Evolutionary conservation across 2,888 invertebrate genomes (phyloP).

Genomic region (Hofmannophila pseudospretella): DNA sequence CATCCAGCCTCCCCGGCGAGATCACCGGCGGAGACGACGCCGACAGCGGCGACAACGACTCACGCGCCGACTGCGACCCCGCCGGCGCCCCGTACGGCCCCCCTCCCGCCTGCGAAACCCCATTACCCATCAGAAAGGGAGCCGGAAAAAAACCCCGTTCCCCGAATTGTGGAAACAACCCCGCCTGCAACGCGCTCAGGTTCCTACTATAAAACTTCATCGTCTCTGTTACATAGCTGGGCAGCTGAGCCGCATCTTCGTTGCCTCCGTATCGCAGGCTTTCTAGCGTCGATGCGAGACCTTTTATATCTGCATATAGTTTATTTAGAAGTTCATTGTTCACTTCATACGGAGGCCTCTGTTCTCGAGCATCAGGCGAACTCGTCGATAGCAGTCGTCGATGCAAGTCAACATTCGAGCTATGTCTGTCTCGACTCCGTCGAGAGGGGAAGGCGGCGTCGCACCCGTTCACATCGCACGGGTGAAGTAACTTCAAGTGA

Average conservation of each 20-base stretch:
- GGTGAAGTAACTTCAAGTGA: slow-evolving; percentile 92
- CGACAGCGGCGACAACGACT: slow-evolving; percentile 68
- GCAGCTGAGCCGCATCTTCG: slow-evolving; percentile 61
- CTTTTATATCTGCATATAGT: slow-evolving; percentile 86
- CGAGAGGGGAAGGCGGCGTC: slow-evolving; percentile 95
- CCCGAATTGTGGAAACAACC: slow-evolving; percentile 60
- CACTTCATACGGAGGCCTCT: slow-evolving; percentile 78
- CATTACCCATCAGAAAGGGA: slow-evolving; percentile 65
- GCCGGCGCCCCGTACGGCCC: slow-evolving; percentile 62
- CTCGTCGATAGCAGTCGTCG: slow-evolving; percentile 70
- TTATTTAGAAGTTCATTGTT: slow-evolving; percentile 90
- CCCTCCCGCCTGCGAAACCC: slow-evolving; percentile 47
- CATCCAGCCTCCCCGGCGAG: slow-evolving; percentile 65
- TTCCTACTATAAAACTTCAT: slow-evolving; percentile 74
- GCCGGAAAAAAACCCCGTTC: slow-evolving; percentile 64
- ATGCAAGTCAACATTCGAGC: slow-evolving; percentile 75
- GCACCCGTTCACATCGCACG: slow-evolving; percentile 93
- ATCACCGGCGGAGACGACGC: slow-evolving; percentile 71
- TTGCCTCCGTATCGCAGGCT: slow-evolving; percentile 78
- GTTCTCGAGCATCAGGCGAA: slow-evolving; percentile 71
- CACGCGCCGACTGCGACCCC: slow-evolving; percentile 58
- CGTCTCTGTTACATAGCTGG: slow-evolving; percentile 68
- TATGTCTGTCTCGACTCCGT: slow-evolving; percentile 79
- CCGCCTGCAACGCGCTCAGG: slow-evolving; percentile 60
- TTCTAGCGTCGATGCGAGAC: slow-evolving; percentile 78